These are phyloP conservation scores for Tupiocoris notatus DNA, from an alignment of 2,888 invertebrate species.

Conservation along the genomic window DNA sequence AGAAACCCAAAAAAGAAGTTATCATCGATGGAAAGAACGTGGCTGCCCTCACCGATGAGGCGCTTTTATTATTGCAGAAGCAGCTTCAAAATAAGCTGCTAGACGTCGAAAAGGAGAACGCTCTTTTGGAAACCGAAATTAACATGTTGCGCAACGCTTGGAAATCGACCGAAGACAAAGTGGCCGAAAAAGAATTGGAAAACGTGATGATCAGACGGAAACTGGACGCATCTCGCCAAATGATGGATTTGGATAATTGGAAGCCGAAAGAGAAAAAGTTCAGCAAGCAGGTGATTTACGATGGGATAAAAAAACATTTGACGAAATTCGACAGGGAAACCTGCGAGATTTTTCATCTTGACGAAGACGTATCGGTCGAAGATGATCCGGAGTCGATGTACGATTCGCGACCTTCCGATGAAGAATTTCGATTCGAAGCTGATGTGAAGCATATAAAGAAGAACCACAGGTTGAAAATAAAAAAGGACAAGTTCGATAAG, in stretches of 20 bases:
- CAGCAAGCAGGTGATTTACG: constrained; percentile 14
- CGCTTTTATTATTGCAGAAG: constrained; percentile 24
- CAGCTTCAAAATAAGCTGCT: background rate
- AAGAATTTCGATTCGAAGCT: constrained; percentile 4
- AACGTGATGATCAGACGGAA: constrained; percentile 30
- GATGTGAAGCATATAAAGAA: constrained; percentile 1
- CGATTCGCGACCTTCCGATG: constrained; percentile 3
- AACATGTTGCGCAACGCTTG: constrained; percentile 38
- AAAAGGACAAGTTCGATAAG: constrained; percentile 17
- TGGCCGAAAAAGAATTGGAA: constrained; percentile 12
- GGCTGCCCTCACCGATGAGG: constrained; percentile 14
- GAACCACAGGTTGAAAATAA: constrained; percentile 2
- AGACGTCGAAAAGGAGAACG: constrained; percentile 14
- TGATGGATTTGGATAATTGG: background rate
- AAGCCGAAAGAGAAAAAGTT: background rate
- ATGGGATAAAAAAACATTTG: constrained; percentile 4
- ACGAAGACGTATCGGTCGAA: background rate
- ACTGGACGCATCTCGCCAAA: constrained; percentile 13
- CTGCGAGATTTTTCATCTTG: background rate
- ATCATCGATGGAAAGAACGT: constrained; percentile 19
- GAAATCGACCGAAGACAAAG: constrained; percentile 27
- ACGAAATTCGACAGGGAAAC: background rate
- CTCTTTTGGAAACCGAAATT: constrained; percentile 22
- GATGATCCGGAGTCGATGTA: constrained; percentile 20
- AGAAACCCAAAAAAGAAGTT: constrained; percentile 19